Base-by-base conservation (phyloP, 2,888 invertebrate species). In the Oscheius myriophilus region DNA sequence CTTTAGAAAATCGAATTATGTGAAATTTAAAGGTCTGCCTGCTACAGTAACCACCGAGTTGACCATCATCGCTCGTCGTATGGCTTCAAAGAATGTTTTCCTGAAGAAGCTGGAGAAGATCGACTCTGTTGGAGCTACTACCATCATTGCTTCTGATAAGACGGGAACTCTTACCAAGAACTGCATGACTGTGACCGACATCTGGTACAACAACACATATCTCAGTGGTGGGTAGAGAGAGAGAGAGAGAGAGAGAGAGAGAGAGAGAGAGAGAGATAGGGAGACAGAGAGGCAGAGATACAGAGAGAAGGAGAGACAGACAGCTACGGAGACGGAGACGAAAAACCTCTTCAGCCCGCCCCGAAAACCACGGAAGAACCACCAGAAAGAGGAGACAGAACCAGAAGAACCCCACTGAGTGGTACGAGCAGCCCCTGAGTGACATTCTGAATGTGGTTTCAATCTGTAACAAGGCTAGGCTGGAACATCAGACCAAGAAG, bases 151-250 rank as follows among this genome's bases (percentile, higher is more conserved):
- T 14, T 74, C 76, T 1, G 75, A 76, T 61, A 79, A 77, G 54
- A 73, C 78, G 11, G 80, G 80, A 67, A 76, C 77, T 6, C 46
- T 80, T 53, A 80, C 80, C 1, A 73, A 79, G 69, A 80, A 80
- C 55, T 70, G 70, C 54, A 72, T 80, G 71, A 79, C 76, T 33
- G 80, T 80, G 11, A 80, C 77, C 46, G 79, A 79, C 55, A 51
- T 80, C 55, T 80, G 76, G 76, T 74, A 61, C 73, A 74, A 80
- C 51, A 65, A 71, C 45, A 57, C 66, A 14, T 70, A 75, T 65
- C 62, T 72, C 33, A 75, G 73, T 45, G 78, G 77, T 77, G 54
- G 52, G 73, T 67, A 6, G 46, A 46, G 46, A 18, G n/a, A 21
- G 46, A n/a, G 46, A 11, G 46, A 21, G 46, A 46, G 46, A 18